Evolutionary conservation across 2,113 vertebrate species (phyloP), one percentile per base, ranked within the genome.

Genomic region (Carassius gibelio): DNA sequence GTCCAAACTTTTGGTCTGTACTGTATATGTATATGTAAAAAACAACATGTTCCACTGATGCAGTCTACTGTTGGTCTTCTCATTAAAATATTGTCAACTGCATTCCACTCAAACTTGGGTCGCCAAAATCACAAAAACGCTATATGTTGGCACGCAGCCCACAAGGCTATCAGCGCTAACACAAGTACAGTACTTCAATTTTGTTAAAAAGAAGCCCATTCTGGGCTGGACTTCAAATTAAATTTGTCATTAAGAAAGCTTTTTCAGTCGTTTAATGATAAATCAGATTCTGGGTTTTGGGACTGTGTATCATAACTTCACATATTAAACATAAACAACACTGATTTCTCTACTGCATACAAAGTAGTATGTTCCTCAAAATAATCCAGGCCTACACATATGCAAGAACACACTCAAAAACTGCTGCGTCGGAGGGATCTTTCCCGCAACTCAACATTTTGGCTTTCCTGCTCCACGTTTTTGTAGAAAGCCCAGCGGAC

Each of bases 381-480:
- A 59, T 71, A 42, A 68, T 59, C 8, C 48, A 75, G 11, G 23
- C 52, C 26, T 21, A 10, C 80, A 75, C 78, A 66, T 45, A 66
- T 34, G 36, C 74, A 79, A 64, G 36, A 5, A 74, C 50, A 30
- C 23, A 26, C 69, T 15, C 3, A 89, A 88, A 92, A 93, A 91
- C 42, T 90, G 92, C 92, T 90, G 88, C 1, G 89, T 93, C 81
- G 86, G 89, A 89, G 92, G 90, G 90, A 93, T 90, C 86, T 93
- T 94, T 92, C 91, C 90, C 64, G 84, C 81, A 83, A 90, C 88
- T 92, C 87, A 89, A 91, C 87, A 87, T 87, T 88, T 87, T 85
- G 89, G 83, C 80, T 91, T 93, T 93, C 91, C 89, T 92, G 89
- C 81, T 57, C 75, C 26, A 81, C 82, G 82, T 79, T 84, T 74